Evolutionary conservation across 2,797 vertebrate species (phyloP).

Genomic region (Sebastes kiyomatsui): DNA sequence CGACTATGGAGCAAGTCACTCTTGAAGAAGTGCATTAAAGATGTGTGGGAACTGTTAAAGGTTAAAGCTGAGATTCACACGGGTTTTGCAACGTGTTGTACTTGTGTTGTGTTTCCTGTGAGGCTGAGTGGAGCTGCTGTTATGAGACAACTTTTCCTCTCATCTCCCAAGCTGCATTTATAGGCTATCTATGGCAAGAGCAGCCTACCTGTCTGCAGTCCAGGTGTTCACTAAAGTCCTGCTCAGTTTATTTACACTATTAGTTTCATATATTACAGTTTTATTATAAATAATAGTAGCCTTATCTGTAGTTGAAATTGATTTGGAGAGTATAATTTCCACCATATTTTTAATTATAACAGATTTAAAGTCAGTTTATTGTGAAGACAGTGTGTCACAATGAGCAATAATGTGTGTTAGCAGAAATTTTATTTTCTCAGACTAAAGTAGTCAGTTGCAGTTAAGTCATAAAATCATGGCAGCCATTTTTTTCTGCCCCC

Average conservation of each 20-base stretch:
- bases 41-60: not conserved
- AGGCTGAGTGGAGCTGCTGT: slow-evolving; percentile 3
- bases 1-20: slow-evolving; percentile 28
- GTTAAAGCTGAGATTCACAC: not conserved
- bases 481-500: slow-evolving; percentile 40
- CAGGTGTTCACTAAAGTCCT: slow-evolving; percentile 25
- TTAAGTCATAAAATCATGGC: not conserved
- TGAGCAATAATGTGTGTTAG: not conserved
- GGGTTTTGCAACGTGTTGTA: not conserved
- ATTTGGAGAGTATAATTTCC: not conserved
- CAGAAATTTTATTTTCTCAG: accelerated
- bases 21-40: slow-evolving; percentile 15
- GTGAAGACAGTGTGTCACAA: not conserved
- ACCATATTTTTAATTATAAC: not conserved
- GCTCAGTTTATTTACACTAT: no score
- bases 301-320: not conserved
- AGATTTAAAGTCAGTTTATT: not conserved
- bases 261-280: not conserved
- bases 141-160: slow-evolving; percentile 49
- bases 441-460: not conserved
- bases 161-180: slow-evolving; percentile 9
- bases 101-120: not conserved
- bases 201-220: slow-evolving; percentile 30
- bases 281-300: not conserved
- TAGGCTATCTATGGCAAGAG: not conserved